A percentile compares a stretch with the other conserved stretches of the same genome.
phyloP scores from a whole-genome alignment of 2,888 invertebrate genomes.

The Argynnis bischoffii region DNA sequence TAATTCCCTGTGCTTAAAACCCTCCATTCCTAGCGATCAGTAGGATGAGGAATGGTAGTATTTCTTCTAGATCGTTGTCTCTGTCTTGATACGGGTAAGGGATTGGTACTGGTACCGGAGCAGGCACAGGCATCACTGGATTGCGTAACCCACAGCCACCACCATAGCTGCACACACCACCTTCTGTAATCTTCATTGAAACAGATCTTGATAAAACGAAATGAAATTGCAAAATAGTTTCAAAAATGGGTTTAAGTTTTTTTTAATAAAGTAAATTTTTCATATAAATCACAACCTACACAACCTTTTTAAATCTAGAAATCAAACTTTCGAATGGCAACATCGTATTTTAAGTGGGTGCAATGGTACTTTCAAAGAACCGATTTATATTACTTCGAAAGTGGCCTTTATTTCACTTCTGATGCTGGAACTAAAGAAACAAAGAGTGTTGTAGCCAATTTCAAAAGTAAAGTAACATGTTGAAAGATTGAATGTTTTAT shows the following conservation, averaged over 20 bases:
- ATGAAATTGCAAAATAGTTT: too few species aligned
- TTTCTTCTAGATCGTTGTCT: constrained; percentile 30
- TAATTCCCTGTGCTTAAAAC: constrained; percentile 4
- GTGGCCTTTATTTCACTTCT: not conserved
- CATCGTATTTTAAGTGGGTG: constrained; percentile 1
- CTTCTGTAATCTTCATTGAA: constrained; percentile 31
- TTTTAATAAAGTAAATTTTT: too few species aligned
- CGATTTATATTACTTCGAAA: too few species aligned
- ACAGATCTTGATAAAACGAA: not conserved
- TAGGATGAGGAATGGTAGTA: constrained; percentile 36
- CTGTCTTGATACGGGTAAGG: constrained; percentile 22
- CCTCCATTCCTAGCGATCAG: constrained; percentile 18
- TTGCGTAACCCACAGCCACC: constrained; percentile 35
- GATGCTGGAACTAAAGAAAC: not conserved
- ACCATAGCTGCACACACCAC: constrained; percentile 45
- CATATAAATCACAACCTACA: not conserved
- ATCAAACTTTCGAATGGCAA: not conserved
- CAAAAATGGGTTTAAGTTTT: too few species aligned
- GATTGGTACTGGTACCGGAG: constrained; percentile 23
- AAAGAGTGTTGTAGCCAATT: constrained; percentile 3
- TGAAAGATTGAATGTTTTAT: constrained; percentile 3
- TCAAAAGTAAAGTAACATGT: constrained; percentile 7
- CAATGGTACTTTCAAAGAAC: not conserved
- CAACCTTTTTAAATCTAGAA: not conserved
- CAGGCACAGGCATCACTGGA: constrained; percentile 16